phyloP scores from a whole-genome alignment of 2,797 vertebrate species.

The Gorsachius magnificus region DNA sequence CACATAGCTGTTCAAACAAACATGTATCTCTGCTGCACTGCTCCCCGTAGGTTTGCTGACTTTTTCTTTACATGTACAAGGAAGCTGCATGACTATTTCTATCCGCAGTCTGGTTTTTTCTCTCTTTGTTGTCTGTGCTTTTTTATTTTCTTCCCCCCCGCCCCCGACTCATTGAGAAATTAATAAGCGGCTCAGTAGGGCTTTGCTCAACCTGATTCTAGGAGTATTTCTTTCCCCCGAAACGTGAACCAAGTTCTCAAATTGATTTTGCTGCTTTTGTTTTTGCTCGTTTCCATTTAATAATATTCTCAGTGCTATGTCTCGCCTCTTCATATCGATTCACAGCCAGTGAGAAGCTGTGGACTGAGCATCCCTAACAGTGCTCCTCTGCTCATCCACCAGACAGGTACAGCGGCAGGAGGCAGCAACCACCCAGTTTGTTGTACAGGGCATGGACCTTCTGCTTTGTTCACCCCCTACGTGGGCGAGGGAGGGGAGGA shows the following conservation, averaged over 20 bases:
- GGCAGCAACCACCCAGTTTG: background rate
- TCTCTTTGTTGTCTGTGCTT: background rate
- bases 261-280: background rate
- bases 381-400: background rate
- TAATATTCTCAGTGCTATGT: background rate
- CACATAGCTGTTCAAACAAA: background rate
- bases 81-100: constrained; percentile 17
- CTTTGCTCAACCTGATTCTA: constrained; percentile 33
- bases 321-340: background rate
- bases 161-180: constrained; percentile 27
- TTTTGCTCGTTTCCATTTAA: background rate
- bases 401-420: background rate
- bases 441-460: background rate
- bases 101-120: constrained; percentile 19
- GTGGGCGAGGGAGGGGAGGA: fast-evolving
- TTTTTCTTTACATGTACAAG: background rate
- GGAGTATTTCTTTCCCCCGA: background rate
- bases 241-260: background rate
- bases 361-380: background rate
- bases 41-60: background rate
- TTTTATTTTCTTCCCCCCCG: background rate
- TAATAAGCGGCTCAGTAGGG: background rate
- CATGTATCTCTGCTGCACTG: fast-evolving
- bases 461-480: background rate
- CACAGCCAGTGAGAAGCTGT: background rate